Evolutionary conservation across 2,888 invertebrate species (phyloP), one percentile per base, ranked within the genome.

Genomic region (Zygaena filipendulae): DNA sequence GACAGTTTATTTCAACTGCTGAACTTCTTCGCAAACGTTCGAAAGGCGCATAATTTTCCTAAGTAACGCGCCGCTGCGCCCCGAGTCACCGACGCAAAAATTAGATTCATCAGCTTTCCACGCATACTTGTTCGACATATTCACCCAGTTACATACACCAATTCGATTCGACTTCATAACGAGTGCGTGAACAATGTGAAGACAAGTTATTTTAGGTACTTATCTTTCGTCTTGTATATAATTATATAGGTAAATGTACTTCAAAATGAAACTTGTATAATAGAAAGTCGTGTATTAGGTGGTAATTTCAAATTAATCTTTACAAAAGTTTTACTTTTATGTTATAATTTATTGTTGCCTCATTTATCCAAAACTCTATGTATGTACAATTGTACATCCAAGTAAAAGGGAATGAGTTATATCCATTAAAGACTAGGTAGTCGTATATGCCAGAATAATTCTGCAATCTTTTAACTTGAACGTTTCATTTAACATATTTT

Each of bases 41-140:
- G 57, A 69, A 74, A 64, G 66, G 69, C 57, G 71, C 67, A 72
- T 74, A 74, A 75, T 75, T 74, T 75, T 75, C 71, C 69, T 71
- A 72, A 68, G 61, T 56, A 70, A 63, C 63, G 58, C 63, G 58
- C 59, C 52, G 49, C 45, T 61, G 59, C 58, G 52, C 59, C 49
- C 45, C 56, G n/a, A n/a, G n/a, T n/a, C n/a, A n/a, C n/a, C n/a
- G 54, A 43, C 59, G 49, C 63, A 71, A 70, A 68, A 77, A 75
- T 72, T 75, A 68, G 70, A 72, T 74, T 75, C 68, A 66, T 72
- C 70, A 74, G 56, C 49, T 53, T 54, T 49, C 51, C 49, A 47
- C 56, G 59, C 61, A 64, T 59, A 63, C 60, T 66, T 55, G 49
- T 51, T 47, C 50, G 54, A 57, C 60, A 67, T 59, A 60, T 57